Percentiles rank a stretch among this genome's conserved stretches.
Conservation (phyloP, 2,113 vertebrate species). For the Aegithalos caudatus region DNA sequence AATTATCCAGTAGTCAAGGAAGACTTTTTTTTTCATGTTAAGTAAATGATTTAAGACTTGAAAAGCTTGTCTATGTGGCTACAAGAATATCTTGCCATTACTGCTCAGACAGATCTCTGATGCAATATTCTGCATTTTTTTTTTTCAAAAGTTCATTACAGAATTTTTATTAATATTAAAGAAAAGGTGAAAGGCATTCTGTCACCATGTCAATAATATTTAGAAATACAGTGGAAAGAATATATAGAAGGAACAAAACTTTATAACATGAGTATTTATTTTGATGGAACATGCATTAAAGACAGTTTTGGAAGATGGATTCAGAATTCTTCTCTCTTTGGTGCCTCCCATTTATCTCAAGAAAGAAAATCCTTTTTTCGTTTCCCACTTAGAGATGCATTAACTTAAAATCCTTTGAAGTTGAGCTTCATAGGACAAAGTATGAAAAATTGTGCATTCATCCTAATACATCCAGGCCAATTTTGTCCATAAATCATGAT, state of each 20-base stretch:
- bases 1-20: slow-evolving; percentile 13
- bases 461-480: neutral
- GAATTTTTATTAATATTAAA: neutral
- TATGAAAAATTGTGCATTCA: neutral
- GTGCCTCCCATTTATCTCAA: neutral
- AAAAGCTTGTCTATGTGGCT: neutral
- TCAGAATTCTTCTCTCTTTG: neutral
- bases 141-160: neutral
- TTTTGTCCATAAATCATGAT: neutral
- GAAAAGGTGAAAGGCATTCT: neutral
- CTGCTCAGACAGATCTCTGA: neutral
- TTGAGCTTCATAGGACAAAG: neutral
- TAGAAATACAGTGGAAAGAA: neutral
- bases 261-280: neutral
- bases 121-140: neutral
- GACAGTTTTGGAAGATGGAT: neutral
- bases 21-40: neutral
- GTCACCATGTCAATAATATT: neutral
- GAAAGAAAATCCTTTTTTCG: neutral
- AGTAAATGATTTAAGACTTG: neutral
- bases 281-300: neutral
- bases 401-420: neutral
- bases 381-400: neutral
- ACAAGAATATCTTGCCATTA: neutral
- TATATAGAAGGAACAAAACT: neutral